Conservation (phyloP, 2,888 invertebrate genomes). For the Parasteatoda lunata region DNA sequence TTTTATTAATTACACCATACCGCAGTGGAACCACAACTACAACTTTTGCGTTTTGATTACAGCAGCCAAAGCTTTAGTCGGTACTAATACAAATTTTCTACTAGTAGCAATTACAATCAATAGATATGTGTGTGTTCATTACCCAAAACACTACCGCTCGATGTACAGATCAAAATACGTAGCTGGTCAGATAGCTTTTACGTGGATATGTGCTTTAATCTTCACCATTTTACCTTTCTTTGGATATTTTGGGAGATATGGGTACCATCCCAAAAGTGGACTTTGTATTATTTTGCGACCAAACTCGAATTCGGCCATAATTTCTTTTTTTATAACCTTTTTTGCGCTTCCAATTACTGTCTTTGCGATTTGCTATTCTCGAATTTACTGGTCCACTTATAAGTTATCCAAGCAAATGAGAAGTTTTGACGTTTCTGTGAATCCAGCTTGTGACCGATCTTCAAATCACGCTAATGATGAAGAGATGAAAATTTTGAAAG, state of each 20-base stretch:
- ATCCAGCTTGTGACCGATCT: too few relatives aligned
- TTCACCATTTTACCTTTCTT: constrained; percentile 84
- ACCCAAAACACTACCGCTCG: constrained; percentile 32
- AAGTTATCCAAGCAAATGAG: background rate
- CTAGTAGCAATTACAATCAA: too few relatives aligned
- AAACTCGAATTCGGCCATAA: constrained; percentile 83
- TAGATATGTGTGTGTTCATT: constrained; percentile 34
- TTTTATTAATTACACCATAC: too few relatives aligned
- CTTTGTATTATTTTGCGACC: constrained; percentile 90
- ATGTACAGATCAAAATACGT: constrained; percentile 83
- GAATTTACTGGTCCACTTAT: constrained; percentile 77
- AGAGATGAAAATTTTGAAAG: constrained; percentile 74
- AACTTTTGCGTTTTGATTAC: too few relatives aligned
- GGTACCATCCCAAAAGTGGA: constrained; percentile 85
- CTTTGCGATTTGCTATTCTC: constrained; percentile 87
- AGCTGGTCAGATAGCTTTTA: constrained; percentile 84
- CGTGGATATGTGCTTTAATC: constrained; percentile 85
- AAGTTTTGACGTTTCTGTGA: background rate
- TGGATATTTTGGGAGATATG: constrained; percentile 88
- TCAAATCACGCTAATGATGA: background rate
- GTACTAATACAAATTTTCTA: too few relatives aligned
- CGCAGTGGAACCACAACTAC: too few relatives aligned
- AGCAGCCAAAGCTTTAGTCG: too few relatives aligned
- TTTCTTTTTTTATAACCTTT: constrained; percentile 86
- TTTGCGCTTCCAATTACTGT: constrained; percentile 88